Base-by-base conservation (phyloP, 1,140 invertebrate genomes). In the Bicyclus anynana region DNA sequence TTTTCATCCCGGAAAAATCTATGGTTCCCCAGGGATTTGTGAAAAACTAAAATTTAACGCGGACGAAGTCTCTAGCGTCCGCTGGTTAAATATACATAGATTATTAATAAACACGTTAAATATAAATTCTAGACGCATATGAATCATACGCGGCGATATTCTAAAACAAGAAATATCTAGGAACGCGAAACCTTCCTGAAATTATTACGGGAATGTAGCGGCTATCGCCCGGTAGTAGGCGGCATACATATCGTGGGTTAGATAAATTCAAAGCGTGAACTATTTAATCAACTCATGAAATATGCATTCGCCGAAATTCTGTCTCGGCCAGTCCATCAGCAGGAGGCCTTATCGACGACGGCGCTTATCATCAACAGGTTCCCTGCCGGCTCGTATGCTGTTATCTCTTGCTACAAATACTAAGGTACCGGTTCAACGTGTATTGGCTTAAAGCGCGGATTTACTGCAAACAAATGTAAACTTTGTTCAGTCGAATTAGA, bases 211-310 rank as follows among this genome's bases (percentile, higher is more conserved):
- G 16, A 67, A 49, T 59, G 42, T 55, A 65, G 42, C 58, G 60
- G 67, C 62, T 65, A 65, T 65, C 62, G 66, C 65, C 47, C 53
- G 53, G 46, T 55, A 53, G 13, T 33, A 33, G 59, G 40, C 42
- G 42, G 35, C 50, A 51, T 49, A 76, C 71, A 70, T 69, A 68
- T 67, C 65, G 67, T 61, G 59, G 59, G 56, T 51, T 50, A 69
- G 64, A 65, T 64, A 74, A 74, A 77, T 81, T 71, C 74, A 80
- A 77, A 80, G 75, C 78, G 74, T 79, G 80, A 87, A 84, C 80
- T 87, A 87, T 87, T 87, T 87, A 85, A 84, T 85, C 81, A 84
- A 84, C 76, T 87, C 80, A 86, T 84, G 79, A 78, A 86, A 86
- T 84, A 86, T 86, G 76, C 83, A 86, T 84, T 82, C 74, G 68